These are phyloP conservation scores for Electrona antarctica DNA, from an alignment of 2,113 vertebrate species.

Conservation along the genomic window DNA sequence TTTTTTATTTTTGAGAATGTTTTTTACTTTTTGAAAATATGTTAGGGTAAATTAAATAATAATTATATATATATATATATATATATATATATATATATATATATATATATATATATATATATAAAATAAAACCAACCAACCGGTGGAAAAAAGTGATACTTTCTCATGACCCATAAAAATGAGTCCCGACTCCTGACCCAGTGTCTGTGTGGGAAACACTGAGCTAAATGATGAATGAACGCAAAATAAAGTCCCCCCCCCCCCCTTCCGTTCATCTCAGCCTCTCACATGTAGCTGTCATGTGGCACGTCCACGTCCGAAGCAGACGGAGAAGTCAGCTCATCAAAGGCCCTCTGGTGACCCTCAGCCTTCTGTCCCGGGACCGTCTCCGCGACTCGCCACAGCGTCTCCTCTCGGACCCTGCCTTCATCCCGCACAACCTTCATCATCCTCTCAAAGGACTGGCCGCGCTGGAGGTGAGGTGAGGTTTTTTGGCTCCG, in stretches of 20 bases:
- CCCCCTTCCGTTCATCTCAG: neutral
- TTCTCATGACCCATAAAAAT: no score
- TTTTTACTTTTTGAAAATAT: no score
- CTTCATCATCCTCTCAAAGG: constrained; percentile 52
- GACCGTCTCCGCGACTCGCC: constrained; percentile 29
- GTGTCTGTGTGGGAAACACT: no score
- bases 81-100: no score
- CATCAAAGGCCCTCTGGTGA: constrained; percentile 15
- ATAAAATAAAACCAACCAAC: no score
- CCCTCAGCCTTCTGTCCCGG: constrained; percentile 23
- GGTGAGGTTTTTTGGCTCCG: constrained; percentile 18
- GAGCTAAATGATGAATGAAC: no score
- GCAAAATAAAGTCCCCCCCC: neutral
- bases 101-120: no score
- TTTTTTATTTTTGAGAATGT: neutral
- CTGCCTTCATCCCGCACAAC: constrained; percentile 23
- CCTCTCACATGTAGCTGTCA: constrained; percentile 59
- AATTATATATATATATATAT: no score
- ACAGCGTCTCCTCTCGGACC: constrained; percentile 6
- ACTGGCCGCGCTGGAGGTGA: constrained; percentile 66
- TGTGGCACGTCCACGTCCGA: constrained; percentile 46
- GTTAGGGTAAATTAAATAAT: no score
- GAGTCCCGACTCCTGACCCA: no score
- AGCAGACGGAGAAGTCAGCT: constrained; percentile 43
- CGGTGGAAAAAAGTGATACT: no score